Evolutionary conservation across 2,797 vertebrate genomes (phyloP), one percentile per base, ranked within the genome.

Genomic region (Eulemur mongoz): DNA sequence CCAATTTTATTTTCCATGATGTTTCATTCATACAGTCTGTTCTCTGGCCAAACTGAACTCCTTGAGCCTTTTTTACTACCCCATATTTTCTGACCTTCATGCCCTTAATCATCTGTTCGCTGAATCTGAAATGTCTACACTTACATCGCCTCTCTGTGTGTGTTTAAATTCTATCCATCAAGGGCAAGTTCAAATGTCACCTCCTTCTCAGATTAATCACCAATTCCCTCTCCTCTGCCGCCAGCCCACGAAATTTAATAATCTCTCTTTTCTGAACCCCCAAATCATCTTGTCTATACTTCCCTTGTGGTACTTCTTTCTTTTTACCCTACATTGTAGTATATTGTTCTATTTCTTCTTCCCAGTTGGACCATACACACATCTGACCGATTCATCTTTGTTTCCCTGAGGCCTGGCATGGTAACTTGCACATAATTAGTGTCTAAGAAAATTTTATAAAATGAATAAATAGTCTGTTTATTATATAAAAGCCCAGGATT

Each of bases 381-480:
- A 57, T 78, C 40, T 48, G 23, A 23, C 75, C 88, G 54, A 18
- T 82, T 59, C 3, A 12, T 30, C 43, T 70, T 48, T 75, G 78
- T 94, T 90, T 81, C 20, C 27, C 32, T 79, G 35, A 50, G 15
- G 59, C 2, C 30, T 54, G 8, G 20, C 1, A 18, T 38, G 43
- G 11, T 18, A 65, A 54, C 40, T 79, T 93, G 50, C n/a, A 38
- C 32, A 1, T 79, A 65, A 80, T 0, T 89, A 40, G 40, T 92
- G 65, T 78, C 92, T 85, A 75, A 50, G 82, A 94, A 89, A 84
- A 90, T 69, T 48, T 81, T 82, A 35, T 59, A 43, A 93, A 94
- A 78, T 84, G 61, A 89, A 73, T 45, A 30, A 82, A 54, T 27
- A 79, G 38, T n/a, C 43, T 5, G 20, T 48, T 59, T 63, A 38